Evolutionary conservation across 2,797 vertebrate species (phyloP).

Genomic region (Anguilla obscura): DNA sequence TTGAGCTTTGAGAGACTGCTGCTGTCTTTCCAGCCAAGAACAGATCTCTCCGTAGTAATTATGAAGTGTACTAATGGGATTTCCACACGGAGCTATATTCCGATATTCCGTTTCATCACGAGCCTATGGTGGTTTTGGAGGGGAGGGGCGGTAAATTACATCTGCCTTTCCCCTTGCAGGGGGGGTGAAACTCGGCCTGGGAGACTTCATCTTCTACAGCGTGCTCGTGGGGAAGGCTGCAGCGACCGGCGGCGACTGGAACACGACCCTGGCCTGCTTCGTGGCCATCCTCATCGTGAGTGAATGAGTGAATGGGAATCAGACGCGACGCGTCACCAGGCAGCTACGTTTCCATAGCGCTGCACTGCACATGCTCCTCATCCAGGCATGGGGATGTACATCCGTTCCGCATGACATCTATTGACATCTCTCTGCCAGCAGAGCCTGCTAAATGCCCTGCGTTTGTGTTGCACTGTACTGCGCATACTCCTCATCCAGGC

Average conservation of each 20-base stretch:
- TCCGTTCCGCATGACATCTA: too few relatives aligned
- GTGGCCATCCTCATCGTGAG: conserved; percentile 96
- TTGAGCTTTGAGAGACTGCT: neutral
- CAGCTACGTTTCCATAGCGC: neutral
- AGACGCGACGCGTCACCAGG: neutral
- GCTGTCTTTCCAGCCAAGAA: neutral
- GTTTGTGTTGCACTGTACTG: neutral
- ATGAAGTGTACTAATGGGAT: neutral
- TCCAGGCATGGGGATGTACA: too few relatives aligned
- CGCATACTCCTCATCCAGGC: neutral
- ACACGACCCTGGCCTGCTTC: conserved; percentile 93
- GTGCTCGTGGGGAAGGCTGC: conserved; percentile 95
- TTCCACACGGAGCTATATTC: neutral
- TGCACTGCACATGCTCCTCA: neutral
- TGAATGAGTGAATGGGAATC: conserved; percentile 32
- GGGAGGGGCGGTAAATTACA: neutral
- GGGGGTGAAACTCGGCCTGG: conserved; percentile 93
- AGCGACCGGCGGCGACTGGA: conserved; percentile 92
- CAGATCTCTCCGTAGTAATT: neutral
- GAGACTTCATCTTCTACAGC: conserved; percentile 98
- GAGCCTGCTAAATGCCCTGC: too few relatives aligned
- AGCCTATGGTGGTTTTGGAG: neutral
- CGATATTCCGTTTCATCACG: neutral
- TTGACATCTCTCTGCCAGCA: too few relatives aligned
- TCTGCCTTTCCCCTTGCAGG: conserved; percentile 60